Conservation (phyloP, 2,888 invertebrate species). For the Drosophila kuntzei region DNA sequence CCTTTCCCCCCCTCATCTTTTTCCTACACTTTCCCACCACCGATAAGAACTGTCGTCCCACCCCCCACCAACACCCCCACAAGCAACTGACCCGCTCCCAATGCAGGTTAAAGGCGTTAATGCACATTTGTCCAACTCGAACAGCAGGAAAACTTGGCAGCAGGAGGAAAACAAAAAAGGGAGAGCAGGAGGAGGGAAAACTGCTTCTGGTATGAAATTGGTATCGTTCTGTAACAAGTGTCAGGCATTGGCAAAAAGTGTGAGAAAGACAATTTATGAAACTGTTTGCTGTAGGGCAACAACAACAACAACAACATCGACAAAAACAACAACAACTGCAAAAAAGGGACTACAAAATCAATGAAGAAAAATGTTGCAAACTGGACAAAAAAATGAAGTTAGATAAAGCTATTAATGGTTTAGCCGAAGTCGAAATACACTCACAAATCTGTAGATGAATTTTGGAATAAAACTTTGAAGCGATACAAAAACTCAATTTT, state of each 20-base stretch:
- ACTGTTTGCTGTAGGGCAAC: constrained; percentile 43
- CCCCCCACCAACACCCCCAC: constrained; percentile 6
- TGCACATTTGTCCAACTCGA: constrained; percentile 72
- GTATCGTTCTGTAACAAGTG: constrained; percentile 74
- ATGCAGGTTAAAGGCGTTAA: constrained; percentile 81
- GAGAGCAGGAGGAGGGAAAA: constrained; percentile 1
- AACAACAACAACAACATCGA: constrained; percentile 36
- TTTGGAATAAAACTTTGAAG: too few species aligned
- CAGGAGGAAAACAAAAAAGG: neutral
- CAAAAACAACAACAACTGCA: constrained; percentile 32
- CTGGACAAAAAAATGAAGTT: constrained; percentile 21
- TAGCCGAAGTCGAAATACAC: constrained; percentile 28
- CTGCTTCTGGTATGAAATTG: constrained; percentile 46
- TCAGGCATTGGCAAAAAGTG: constrained; percentile 49
- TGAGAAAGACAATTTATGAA: constrained; percentile 75
- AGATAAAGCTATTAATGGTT: neutral
- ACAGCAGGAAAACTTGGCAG: constrained; percentile 3
- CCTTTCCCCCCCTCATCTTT: too few species aligned
- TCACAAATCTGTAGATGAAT: neutral
- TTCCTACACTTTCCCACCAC: constrained; percentile 24
- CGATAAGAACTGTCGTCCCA: constrained; percentile 4
- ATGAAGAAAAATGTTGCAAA: constrained; percentile 69
- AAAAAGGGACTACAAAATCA: constrained; percentile 54
- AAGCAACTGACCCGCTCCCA: constrained; percentile 23
- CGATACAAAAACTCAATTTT: too few species aligned